Evolutionary conservation across 1,140 invertebrate species (phyloP).

Genomic region (Neotoxoptera formosana): DNA sequence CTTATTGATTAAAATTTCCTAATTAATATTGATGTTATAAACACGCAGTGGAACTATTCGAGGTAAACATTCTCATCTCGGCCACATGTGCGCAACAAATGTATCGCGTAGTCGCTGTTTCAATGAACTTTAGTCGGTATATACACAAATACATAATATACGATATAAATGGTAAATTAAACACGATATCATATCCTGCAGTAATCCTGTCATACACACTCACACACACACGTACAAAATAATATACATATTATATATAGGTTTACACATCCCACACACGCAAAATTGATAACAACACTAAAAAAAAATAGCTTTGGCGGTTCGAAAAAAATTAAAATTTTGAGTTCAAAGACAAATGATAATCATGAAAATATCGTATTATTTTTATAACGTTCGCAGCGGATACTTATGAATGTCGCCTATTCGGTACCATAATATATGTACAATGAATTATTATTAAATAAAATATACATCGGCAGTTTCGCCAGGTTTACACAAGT

Average conservation of each 20-base stretch:
- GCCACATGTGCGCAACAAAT: constrained; percentile 18
- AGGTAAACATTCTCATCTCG: background rate
- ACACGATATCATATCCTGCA: background rate
- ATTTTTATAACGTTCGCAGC: background rate
- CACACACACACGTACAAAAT: background rate
- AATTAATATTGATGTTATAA: background rate
- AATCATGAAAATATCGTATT: background rate
- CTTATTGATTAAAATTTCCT: background rate
- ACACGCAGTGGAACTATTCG: background rate
- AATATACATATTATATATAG: background rate
- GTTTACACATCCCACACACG: no score
- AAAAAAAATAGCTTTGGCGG: background rate
- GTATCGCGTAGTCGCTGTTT: background rate
- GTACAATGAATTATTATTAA: no score
- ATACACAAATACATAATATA: background rate
- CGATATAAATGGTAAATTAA: background rate
- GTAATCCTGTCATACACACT: background rate
- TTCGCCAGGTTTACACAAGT: no score
- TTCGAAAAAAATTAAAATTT: background rate
- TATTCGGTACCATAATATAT: no score
- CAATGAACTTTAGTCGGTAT: background rate
- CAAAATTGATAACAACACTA: background rate
- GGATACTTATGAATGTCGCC: background rate
- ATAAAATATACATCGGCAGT: background rate
- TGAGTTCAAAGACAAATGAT: background rate